Base-by-base conservation (phyloP, 1,140 invertebrate species). In the Sipha flava region DNA sequence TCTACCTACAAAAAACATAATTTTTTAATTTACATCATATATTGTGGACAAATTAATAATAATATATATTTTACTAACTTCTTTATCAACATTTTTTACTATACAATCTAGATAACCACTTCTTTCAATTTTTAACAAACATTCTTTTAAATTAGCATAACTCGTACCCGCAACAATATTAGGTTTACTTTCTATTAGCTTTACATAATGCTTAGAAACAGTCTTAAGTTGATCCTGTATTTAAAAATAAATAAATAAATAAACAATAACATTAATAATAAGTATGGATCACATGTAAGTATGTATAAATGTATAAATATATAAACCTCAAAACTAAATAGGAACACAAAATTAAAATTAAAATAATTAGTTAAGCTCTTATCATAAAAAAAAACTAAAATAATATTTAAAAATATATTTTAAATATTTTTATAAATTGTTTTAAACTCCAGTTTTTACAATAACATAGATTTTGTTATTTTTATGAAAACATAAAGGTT, bases 121-220 rank as follows among this genome's bases (percentile, higher is more conserved):
- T 57, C 59, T 77, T 57, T 77, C 73, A 40, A 77, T 77, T 54
- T 77, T 77, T 43, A 59, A 43, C 9, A 77, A 77, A 40, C 31
- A 77, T 59, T 77, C 73, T 26, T 54, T 77, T 43, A 77, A 57
- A 40, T 57, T 9, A 29, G 47, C 73, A 59, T 77, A 77, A 57
- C 29, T 77, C 29, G 73, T 77, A 18, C 73, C 73, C 18, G 34
- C 52, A 16, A 77, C 34, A 59, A 37, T 23, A 59, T 77, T 77
- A 37, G 47, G 73, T 43, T 26, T 77, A 29, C 34, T 57, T 6
- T 77, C 73, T 77, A 77, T 57, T 10, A 77, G 52, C n/a, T 77
- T 77, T 16, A 57, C 10, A 14, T 77, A 77, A 5, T 77, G 73
- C 16, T 77, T 77, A 34, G 73, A 37, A 37, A 77, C 52, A 43